Conservation (phyloP, 2,888 invertebrate species). For the Dolichopus griseipennis region DNA sequence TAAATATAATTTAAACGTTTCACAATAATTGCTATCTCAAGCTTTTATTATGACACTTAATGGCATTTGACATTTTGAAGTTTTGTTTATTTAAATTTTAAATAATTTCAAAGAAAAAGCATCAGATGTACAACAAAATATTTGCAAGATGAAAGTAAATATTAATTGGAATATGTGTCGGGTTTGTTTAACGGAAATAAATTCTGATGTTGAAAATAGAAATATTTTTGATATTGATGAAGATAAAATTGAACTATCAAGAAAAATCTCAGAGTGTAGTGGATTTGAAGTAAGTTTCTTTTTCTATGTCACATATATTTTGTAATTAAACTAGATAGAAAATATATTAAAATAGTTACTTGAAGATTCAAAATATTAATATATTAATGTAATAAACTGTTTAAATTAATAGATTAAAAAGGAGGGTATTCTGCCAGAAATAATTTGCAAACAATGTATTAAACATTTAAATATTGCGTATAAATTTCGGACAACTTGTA, state of each 20-base stretch:
- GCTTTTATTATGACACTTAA: too few relatives aligned
- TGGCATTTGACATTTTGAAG: neutral
- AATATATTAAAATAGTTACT: too few relatives aligned
- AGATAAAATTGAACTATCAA: constrained; percentile 24
- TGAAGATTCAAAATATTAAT: too few relatives aligned
- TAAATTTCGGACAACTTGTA: constrained; percentile 14
- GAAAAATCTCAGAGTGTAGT: constrained; percentile 35
- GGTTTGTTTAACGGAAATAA: constrained; percentile 16
- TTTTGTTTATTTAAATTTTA: neutral
- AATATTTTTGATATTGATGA: constrained; percentile 31
- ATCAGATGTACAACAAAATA: neutral
- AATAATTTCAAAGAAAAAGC: neutral
- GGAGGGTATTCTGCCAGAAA: neutral
- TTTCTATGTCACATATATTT: too few relatives aligned
- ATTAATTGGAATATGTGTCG: constrained; percentile 15
- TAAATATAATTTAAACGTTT: too few relatives aligned
- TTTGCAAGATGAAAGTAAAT: constrained; percentile 1
- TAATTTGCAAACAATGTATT: constrained; percentile 14
- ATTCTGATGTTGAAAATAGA: constrained; percentile 29
- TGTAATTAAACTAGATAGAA: too few relatives aligned
- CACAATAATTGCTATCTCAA: too few relatives aligned
- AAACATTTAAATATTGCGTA: constrained; percentile 13
- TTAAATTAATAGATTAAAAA: neutral
- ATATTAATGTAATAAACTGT: too few relatives aligned
- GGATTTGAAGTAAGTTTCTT: constrained; percentile 30